These are phyloP conservation scores for Rhinogobio ventralis DNA, from an alignment of 2,797 vertebrate genomes.

Conservation along the genomic window DNA sequence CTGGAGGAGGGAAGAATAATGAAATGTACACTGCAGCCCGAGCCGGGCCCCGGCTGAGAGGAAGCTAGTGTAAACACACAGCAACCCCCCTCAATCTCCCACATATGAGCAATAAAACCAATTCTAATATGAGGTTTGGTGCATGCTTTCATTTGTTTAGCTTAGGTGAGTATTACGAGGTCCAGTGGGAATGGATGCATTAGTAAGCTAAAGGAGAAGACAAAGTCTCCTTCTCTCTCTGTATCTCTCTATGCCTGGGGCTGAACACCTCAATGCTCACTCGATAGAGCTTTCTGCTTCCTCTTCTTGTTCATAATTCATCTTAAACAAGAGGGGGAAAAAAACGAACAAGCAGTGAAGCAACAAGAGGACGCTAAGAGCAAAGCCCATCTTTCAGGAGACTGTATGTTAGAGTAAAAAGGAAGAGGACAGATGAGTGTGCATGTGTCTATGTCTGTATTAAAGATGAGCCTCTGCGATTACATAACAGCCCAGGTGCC, in stretches of 20 bases:
- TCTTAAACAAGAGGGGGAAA: slow-evolving; percentile 73
- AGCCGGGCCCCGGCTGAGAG: slow-evolving; percentile 61
- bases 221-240: slow-evolving; percentile 58
- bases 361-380: slow-evolving; percentile 62
- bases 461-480: slow-evolving; percentile 44
- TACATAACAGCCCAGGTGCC: slow-evolving; percentile 11
- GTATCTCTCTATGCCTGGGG: slow-evolving; percentile 68
- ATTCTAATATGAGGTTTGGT: slow-evolving; percentile 63
- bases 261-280: slow-evolving; percentile 64
- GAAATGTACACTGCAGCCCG: slow-evolving; percentile 75
- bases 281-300: slow-evolving; percentile 63
- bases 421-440: slow-evolving; percentile 13
- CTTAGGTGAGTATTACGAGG: slow-evolving; percentile 65
- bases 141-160: slow-evolving; percentile 61
- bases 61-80: slow-evolving; percentile 70
- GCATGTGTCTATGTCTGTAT: not conserved
- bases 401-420: slow-evolving; percentile 47
- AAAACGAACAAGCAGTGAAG: slow-evolving; percentile 66
- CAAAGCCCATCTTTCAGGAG: slow-evolving; percentile 61
- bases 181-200: slow-evolving; percentile 67
- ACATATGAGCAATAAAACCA: slow-evolving; percentile 70
- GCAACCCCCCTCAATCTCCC: slow-evolving; percentile 55
- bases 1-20: slow-evolving; percentile 72
- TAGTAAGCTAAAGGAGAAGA: slow-evolving; percentile 62
- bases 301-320: slow-evolving; percentile 76